phyloP scores from a whole-genome alignment of 2,113 vertebrate species.

The Equus quagga region DNA sequence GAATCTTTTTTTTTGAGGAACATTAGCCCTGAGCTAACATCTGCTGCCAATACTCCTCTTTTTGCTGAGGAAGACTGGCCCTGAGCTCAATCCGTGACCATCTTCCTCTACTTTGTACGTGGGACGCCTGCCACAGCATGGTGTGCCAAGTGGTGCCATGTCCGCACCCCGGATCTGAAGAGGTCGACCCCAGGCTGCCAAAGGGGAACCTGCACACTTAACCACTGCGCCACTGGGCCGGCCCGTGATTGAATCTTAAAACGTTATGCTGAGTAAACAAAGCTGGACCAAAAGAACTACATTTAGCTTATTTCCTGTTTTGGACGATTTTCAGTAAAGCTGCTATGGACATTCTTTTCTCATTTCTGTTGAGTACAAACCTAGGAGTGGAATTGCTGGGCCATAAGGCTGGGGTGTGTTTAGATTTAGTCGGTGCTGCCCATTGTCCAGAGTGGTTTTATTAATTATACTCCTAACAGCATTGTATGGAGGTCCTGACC shows the following conservation, averaged over 20 bases:
- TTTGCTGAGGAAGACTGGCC: no score
- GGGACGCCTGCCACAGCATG: no score
- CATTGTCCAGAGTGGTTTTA: neutral
- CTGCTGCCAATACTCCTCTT: no score
- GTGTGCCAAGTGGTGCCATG: no score
- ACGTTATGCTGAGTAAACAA: neutral
- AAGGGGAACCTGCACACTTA: no score
- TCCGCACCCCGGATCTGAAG: no score
- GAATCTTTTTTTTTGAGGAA: neutral
- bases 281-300: neutral
- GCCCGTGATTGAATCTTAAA: neutral
- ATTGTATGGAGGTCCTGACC: neutral
- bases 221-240: no score
- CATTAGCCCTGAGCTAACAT: no score
- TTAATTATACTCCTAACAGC: neutral
- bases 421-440: neutral
- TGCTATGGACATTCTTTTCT: neutral
- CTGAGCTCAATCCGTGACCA: no score
- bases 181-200: no score
- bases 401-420: fast-evolving
- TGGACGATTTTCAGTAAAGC: neutral
- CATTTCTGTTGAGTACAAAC: neutral
- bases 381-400: neutral
- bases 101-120: no score
- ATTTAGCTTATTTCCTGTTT: neutral